Evolutionary conservation across 2,113 vertebrate genomes (phyloP), one percentile per base, ranked within the genome.

Genomic region (Alethe castanea): DNA sequence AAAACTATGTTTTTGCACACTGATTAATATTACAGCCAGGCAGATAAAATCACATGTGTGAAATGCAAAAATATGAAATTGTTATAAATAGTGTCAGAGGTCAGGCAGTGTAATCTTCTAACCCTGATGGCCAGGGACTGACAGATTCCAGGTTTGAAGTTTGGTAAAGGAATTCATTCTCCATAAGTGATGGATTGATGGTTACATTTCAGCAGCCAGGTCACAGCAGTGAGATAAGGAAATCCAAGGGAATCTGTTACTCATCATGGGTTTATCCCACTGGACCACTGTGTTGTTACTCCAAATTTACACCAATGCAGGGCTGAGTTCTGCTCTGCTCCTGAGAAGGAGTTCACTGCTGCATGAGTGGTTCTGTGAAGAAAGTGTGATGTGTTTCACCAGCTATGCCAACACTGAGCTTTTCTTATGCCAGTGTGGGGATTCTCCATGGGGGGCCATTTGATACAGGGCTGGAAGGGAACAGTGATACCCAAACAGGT

Each of bases 211-310:
- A 94, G 88, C 80, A 90, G 83, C 36, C 84, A 92, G 83, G 94
- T 81, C 86, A 91, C 19, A 86, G 72, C 33, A 78, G 35, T 12
- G 44, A 95, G 96, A 96, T 92, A 95, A 96, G 62, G 35, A 84
- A 92, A 88, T 38, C 53, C 44, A 71, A 40, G 61, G 56, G 28
- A 84, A 85, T 81, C 86, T 89, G 61, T 91, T 81, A 74, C 65
- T 92, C 73, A 48, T 81, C 86, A 38, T 12, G 42, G 13, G 24
- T 79, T 81, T 85, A 45, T 84, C 70, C 87, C 72, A 70, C 24
- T 53, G 65, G 35, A 78, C 36, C 17, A 5, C 25, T 47, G 57
- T 25, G 26, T 33, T 93, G 78, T 35, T 62, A 12, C 48, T 89
- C 56, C 73, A 72, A 12, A 69, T 81, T 83, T 81, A 35, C 48